Evolutionary conservation across 1,140 invertebrate genomes (phyloP).

Genomic region (Tetramorium simillimum): DNA sequence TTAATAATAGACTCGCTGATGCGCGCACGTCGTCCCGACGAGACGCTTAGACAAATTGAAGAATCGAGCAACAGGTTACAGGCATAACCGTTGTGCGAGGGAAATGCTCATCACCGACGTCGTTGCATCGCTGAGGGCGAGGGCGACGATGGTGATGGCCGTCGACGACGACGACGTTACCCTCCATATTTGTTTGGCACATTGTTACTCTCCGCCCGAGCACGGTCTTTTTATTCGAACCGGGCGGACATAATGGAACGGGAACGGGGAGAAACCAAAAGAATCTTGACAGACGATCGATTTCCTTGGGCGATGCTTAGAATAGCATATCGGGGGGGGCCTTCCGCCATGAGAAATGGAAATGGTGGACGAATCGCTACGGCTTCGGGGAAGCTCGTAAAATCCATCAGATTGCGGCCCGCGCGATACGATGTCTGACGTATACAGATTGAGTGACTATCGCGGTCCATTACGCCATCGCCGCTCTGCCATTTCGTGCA

Average conservation of each 20-base stretch:
- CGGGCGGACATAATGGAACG: slow-evolving; percentile 8
- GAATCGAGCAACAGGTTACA: slow-evolving; percentile 77
- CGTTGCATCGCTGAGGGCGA: slow-evolving; percentile 14
- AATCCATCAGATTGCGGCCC: slow-evolving; percentile 18
- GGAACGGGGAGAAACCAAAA: not conserved
- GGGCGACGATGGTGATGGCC: not conserved
- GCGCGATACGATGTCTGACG: not conserved
- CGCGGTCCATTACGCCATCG: not conserved
- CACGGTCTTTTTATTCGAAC: slow-evolving; percentile 22
- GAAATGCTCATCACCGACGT: slow-evolving; percentile 40
- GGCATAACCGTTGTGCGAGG: slow-evolving; percentile 35
- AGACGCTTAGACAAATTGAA: slow-evolving; percentile 75
- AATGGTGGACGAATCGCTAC: not conserved
- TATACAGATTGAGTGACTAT: not conserved
- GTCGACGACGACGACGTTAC: not conserved
- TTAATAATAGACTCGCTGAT: slow-evolving; percentile 66
- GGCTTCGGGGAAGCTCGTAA: slow-evolving; percentile 24
- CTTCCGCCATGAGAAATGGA: not conserved
- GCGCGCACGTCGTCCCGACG: slow-evolving; percentile 5
- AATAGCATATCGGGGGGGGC: not conserved
- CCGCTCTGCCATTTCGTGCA: not conserved
- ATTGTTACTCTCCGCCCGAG: not conserved
- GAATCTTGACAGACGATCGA: slow-evolving; percentile 28
- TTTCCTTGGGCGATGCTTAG: slow-evolving; percentile 32
- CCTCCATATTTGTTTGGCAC: slow-evolving; percentile 6